Base-by-base conservation (phyloP, 2,888 invertebrate genomes). In the Cynaeus angustus region DNA sequence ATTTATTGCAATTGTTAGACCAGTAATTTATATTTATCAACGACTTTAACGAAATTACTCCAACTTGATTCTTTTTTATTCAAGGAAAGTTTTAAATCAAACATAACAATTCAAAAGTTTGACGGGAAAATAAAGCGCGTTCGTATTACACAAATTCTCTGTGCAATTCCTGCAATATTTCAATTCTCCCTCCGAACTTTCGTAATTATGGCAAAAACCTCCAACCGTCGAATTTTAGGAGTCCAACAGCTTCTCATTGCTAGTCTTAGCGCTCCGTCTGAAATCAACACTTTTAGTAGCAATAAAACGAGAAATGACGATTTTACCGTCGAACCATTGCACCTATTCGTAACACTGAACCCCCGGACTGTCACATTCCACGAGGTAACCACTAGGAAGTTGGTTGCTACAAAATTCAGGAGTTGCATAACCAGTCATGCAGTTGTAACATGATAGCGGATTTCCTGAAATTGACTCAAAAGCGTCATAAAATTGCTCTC, bases 201-300 rank as follows among this genome's bases (percentile, higher is more conserved):
- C 37, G 43, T 66, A 72, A 53, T 61, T 70, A 0, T 59, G 53
- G 28, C 75, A 75, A 37, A 45, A 75, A 33, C 53, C 41, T 0
- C 26, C 56, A 5, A 33, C 26, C 1, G 37, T 68, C n/a, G 56
- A 59, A 61, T 64, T 56, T 1, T 55, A 46, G 59, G 68, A 0
- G 26, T 46, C 71, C 71, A 75, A 45, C 75, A 75, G 38, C 67
- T 41, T 55, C 74, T 48, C 37, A 67, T 56, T 2, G 72, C 38
- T 14, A 74, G n/a, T 5, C 55, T 16, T 0, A 74, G 7, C 0
- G 70, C 70, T 3, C 70, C 74, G 48, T 67, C 75, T 75, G 38
- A 33, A 45, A 45, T 9, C 26, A 43, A 28, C 13, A 21, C 6
- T 14, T 7, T 37, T 13, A 7, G n/a, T n/a, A n/a, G n/a, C n/a